phyloP scores from a whole-genome alignment of 2,797 vertebrate species.

The Artibeus lituratus region DNA sequence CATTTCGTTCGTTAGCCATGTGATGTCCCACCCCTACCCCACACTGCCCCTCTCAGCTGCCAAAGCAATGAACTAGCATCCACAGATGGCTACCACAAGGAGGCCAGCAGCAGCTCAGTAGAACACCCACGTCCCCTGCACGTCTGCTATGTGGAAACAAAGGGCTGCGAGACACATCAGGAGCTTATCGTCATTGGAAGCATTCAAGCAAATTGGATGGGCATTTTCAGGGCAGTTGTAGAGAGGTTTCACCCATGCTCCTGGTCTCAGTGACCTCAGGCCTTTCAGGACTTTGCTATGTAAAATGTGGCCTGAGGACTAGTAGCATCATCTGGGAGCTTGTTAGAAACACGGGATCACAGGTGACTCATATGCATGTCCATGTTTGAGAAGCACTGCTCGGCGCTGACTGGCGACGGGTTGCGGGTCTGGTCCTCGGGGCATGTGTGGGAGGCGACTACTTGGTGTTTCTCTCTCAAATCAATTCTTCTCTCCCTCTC shows the following conservation, averaged over 20 bases:
- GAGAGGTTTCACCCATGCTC: not conserved
- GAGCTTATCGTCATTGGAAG: not conserved
- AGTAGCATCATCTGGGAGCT: not conserved
- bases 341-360: not conserved
- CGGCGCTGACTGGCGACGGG: not conserved
- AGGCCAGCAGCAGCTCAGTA: not conserved
- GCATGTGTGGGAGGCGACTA: not conserved
- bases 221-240: not conserved
- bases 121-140: not conserved
- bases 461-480: not conserved
- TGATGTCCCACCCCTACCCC: not conserved
- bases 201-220: not conserved
- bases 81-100: not conserved
- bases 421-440: not conserved
- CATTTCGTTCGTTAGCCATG: not conserved
- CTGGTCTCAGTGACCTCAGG: not conserved
- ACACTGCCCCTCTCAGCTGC: not conserved
- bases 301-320: not conserved
- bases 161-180: not conserved
- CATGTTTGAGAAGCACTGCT: not conserved
- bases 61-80: not conserved
- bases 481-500: not conserved
- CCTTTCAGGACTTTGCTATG: not conserved
- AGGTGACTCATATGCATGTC: not conserved
- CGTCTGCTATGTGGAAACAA: not conserved